A percentile compares a stretch with the other conserved stretches of the same genome.
Evolutionary conservation across 2,888 invertebrate species (phyloP).

Genomic region (Ypsolopha scabrella): DNA sequence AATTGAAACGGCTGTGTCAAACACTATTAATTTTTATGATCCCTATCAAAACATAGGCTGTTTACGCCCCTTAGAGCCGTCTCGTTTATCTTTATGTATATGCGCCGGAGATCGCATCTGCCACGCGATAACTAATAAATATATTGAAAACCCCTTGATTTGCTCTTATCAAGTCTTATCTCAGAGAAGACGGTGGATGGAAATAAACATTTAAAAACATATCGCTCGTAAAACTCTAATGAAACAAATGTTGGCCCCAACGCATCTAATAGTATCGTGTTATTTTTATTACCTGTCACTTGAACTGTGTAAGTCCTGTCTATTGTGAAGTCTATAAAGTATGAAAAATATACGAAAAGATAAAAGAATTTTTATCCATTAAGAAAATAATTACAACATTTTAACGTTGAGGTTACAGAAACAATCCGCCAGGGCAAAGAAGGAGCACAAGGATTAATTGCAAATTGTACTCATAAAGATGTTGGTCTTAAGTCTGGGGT

Average conservation of each 20-base stretch:
- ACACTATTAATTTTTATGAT: constrained; percentile 57
- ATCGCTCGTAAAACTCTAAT: constrained; percentile 16
- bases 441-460: constrained; percentile 16
- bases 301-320: too few relatives aligned
- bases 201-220: constrained; percentile 19
- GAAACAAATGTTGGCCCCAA: neutral
- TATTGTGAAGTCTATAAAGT: too few relatives aligned
- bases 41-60: constrained; percentile 29
- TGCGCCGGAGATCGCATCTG: constrained; percentile 41
- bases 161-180: constrained; percentile 17
- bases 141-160: constrained; percentile 31
- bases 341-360: too few relatives aligned
- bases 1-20: constrained; percentile 50
- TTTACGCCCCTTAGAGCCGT: constrained; percentile 19
- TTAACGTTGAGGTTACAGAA: too few relatives aligned
- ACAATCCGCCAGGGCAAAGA: neutral
- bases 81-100: constrained; percentile 40
- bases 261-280: too few relatives aligned
- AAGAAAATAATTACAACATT: too few relatives aligned
- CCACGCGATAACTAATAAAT: constrained; percentile 39
- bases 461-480: constrained; percentile 17
- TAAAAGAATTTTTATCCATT: too few relatives aligned
- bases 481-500: constrained; percentile 17
- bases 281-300: too few relatives aligned
- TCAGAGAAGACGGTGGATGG: constrained; percentile 17